Percentiles rank a stretch among this genome's conserved stretches.
Conservation (phyloP, 2,888 invertebrate genomes). For the Cataglyphis rosenhaueri region DNA sequence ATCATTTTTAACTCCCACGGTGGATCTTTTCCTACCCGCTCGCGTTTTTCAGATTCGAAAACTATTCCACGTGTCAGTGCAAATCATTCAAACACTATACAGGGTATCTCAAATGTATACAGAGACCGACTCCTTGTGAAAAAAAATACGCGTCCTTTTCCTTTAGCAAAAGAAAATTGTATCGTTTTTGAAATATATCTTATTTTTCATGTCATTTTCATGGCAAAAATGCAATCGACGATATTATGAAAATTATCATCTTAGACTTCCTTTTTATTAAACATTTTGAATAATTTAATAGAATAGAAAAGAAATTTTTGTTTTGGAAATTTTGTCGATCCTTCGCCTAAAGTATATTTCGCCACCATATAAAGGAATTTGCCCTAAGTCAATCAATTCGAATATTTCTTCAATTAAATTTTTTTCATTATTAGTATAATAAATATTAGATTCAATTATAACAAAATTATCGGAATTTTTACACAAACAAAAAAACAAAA, state of each 20-base stretch:
- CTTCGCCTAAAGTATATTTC: background rate
- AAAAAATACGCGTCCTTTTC: background rate
- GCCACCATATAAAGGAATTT: background rate
- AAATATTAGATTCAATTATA: background rate
- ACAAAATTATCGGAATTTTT: background rate
- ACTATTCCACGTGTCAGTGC: background rate
- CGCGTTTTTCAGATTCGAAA: background rate
- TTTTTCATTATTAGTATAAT: background rate
- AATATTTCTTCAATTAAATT: background rate
- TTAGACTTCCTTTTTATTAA: background rate
- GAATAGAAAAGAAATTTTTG: background rate
- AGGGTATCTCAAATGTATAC: background rate
- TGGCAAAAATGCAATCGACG: background rate
- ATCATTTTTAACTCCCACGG: conserved; percentile 13
- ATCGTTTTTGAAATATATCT: background rate
- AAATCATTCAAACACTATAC: background rate
- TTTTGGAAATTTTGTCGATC: background rate
- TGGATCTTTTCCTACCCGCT: background rate
- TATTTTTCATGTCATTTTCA: background rate
- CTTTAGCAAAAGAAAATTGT: background rate
- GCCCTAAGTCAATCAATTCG: background rate
- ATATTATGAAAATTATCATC: background rate
- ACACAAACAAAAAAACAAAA: background rate
- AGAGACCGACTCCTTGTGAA: background rate
- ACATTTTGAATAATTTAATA: background rate